phyloP scores from a whole-genome alignment of 2,888 invertebrate genomes.

The Diachrysia chrysitis region DNA sequence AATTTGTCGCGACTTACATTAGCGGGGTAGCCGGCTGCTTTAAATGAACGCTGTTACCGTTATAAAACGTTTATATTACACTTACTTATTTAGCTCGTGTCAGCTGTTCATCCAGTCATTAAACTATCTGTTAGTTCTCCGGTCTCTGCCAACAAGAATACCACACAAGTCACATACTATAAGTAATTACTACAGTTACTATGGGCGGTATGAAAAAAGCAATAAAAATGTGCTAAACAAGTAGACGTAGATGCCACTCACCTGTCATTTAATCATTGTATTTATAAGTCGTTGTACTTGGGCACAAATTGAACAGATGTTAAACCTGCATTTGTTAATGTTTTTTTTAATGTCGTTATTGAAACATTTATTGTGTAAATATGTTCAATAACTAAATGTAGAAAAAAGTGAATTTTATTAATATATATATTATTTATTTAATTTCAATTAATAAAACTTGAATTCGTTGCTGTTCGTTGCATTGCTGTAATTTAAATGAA shows the following conservation, averaged over 20 bases:
- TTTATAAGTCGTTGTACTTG: not conserved
- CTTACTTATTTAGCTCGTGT: constrained; percentile 19
- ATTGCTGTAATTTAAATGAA: too few species aligned
- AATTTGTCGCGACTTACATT: not conserved
- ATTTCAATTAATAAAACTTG: too few species aligned
- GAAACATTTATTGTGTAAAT: too few species aligned
- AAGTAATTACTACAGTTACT: not conserved
- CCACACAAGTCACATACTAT: not conserved
- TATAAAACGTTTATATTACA: constrained; percentile 3
- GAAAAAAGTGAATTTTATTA: too few species aligned
- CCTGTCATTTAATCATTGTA: not conserved
- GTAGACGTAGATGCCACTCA: not conserved
- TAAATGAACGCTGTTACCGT: constrained; percentile 3
- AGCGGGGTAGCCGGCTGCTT: not conserved
- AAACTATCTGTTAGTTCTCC: not conserved
- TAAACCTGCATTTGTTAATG: not conserved
- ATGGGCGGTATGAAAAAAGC: not conserved
- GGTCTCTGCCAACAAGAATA: not conserved
- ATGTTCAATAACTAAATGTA: too few species aligned
- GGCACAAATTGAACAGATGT: not conserved
- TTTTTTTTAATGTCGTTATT: too few species aligned
- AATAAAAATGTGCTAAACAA: not conserved
- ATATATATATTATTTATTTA: too few species aligned
- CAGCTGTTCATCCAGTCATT: constrained; percentile 1
- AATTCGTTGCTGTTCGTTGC: too few species aligned